Evolutionary conservation across 2,113 vertebrate genomes (phyloP).

Genomic region (Thymallus thymallus): DNA sequence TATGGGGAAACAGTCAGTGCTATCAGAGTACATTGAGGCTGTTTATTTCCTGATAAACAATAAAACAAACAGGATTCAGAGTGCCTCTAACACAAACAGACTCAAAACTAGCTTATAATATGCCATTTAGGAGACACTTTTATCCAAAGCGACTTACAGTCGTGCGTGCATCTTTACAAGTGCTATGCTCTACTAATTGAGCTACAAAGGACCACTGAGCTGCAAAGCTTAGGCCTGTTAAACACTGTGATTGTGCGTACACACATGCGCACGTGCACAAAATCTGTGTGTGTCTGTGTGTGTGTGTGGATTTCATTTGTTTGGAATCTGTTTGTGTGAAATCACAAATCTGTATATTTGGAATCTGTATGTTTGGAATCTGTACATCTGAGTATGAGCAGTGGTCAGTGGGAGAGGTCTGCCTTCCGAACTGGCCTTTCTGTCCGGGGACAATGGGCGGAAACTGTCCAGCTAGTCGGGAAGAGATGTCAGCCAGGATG

Average conservation of each 20-base stretch:
- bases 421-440: constrained; percentile 34
- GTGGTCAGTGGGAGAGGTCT: constrained; percentile 1
- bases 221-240: no score
- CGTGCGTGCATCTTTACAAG: no score
- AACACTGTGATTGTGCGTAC: no score
- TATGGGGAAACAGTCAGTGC: not conserved
- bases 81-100: not conserved
- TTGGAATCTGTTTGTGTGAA: constrained; percentile 10
- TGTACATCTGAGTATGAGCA: not conserved
- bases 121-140: no score
- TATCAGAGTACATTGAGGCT: not conserved
- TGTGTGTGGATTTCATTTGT: not conserved
- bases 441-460: constrained; percentile 63
- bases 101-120: no score
- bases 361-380: constrained; percentile 7
- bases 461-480: constrained; percentile 48
- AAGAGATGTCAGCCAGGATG: constrained; percentile 58
- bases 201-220: no score
- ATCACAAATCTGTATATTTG: not conserved
- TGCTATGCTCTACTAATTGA: no score
- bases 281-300: not conserved
- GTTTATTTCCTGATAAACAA: not conserved
- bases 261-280: no score
- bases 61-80: not conserved
- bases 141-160: no score